phyloP scores from a whole-genome alignment of 2,113 vertebrate species.

The Solea solea region DNA sequence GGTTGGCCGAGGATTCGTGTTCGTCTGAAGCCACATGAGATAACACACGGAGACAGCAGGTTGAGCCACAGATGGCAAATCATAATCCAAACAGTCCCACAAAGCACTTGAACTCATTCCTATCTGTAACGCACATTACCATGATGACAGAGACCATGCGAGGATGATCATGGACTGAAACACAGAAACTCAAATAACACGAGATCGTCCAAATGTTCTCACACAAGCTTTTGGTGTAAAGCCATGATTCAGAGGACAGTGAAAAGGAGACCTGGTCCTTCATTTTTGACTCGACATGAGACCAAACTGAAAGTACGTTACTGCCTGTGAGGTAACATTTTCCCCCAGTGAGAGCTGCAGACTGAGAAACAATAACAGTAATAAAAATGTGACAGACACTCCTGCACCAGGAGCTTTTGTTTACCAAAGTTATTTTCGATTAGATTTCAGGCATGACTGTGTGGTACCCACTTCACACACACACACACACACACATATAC shows the following conservation, averaged over 20 bases:
- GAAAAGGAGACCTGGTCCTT: constrained; percentile 26
- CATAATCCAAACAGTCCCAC: constrained; percentile 68
- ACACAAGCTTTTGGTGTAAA: constrained; percentile 64
- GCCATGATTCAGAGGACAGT: constrained; percentile 39
- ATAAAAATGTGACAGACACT: constrained; percentile 5
- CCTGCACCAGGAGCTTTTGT: constrained; percentile 9
- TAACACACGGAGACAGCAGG: constrained; percentile 65
- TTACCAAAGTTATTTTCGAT: constrained; percentile 21
- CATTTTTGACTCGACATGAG: constrained; percentile 51
- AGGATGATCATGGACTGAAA: constrained; percentile 39
- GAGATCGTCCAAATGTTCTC: constrained; percentile 37
- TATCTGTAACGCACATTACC: constrained; percentile 57
- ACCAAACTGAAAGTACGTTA: constrained; percentile 18
- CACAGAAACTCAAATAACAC: constrained; percentile 42
- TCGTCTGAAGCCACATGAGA: constrained; percentile 66
- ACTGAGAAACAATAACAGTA: constrained; percentile 17
- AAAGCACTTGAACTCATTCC: constrained; percentile 71
- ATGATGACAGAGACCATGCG: constrained; percentile 54
- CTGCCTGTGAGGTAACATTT: constrained; percentile 22
- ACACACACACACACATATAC: constrained; percentile 19
- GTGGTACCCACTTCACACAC: constrained; percentile 42
- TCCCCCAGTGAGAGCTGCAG: constrained; percentile 29
- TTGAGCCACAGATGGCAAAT: constrained; percentile 73
- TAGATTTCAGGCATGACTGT: constrained; percentile 41
- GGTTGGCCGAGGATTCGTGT: constrained; percentile 30